Evolutionary conservation across 2,113 vertebrate species (phyloP).

Genomic region (Entomyzon cyanotis): DNA sequence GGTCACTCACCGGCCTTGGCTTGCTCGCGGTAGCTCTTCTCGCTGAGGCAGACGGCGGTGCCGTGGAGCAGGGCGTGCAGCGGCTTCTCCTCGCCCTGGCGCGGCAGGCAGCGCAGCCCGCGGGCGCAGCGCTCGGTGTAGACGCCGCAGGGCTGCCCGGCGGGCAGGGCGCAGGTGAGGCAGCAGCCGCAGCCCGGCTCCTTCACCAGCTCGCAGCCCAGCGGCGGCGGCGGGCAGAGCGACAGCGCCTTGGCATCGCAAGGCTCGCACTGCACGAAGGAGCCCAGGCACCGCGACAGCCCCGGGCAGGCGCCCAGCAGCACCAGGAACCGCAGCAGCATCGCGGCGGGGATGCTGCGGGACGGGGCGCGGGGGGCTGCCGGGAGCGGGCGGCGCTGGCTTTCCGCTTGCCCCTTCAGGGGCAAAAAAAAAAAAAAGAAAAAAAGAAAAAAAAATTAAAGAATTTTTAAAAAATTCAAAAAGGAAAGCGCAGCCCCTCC

Average conservation of each 20-base stretch:
- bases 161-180: conserved; percentile 92
- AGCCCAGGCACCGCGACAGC: conserved; percentile 83
- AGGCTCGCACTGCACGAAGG: conserved; percentile 95
- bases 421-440: background rate
- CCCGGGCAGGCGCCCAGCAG: conserved; percentile 83
- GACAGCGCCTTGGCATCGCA: conserved; percentile 95
- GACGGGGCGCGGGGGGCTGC: background rate
- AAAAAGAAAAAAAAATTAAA: background rate
- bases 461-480: background rate
- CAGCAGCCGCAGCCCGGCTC: conserved; percentile 99
- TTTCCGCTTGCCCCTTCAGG: background rate
- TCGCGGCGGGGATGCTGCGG: conserved; percentile 65
- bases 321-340: conserved; percentile 83
- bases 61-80: conserved; percentile 96
- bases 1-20: conserved; percentile 84
- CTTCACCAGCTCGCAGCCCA: conserved; percentile 95
- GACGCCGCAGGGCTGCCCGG: conserved; percentile 93
- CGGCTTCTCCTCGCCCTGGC: conserved; percentile 95
- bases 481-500: background rate
- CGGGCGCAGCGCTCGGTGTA: conserved; percentile 95
- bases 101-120: conserved; percentile 91
- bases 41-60: conserved; percentile 91
- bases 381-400: background rate
- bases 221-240: conserved; percentile 89
- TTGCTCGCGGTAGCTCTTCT: conserved; percentile 92